Evolutionary conservation across 2,888 invertebrate genomes (phyloP).

Genomic region (Pachliopta kotzebuea): DNA sequence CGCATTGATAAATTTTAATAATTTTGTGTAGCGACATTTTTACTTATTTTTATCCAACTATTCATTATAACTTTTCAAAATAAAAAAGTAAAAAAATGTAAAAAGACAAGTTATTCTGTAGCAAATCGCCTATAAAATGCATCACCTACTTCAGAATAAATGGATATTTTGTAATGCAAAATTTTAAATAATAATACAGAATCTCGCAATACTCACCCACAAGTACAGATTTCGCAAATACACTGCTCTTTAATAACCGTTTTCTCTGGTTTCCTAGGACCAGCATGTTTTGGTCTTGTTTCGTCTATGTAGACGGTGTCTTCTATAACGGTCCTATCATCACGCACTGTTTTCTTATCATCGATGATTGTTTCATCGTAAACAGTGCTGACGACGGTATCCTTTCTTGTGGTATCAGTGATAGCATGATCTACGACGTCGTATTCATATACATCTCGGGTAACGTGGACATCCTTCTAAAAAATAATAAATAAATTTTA

Average conservation of each 20-base stretch:
- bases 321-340: slow-evolving; percentile 64
- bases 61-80: too few relatives aligned
- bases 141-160: too few relatives aligned
- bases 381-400: slow-evolving; percentile 67
- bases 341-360: slow-evolving; percentile 69
- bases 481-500: slow-evolving; percentile 35
- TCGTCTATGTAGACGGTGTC: slow-evolving; percentile 64
- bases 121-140: too few relatives aligned
- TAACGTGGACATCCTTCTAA: slow-evolving; percentile 75
- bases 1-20: slow-evolving; percentile 13
- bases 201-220: slow-evolving; percentile 85
- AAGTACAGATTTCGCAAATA: slow-evolving; percentile 94
- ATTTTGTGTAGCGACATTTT: too few relatives aligned
- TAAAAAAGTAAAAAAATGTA: too few relatives aligned
- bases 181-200: too few relatives aligned
- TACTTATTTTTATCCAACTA: too few relatives aligned
- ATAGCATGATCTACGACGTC: slow-evolving; percentile 76
- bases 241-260: slow-evolving; percentile 86
- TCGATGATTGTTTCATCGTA: slow-evolving; percentile 71
- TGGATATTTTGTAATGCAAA: too few relatives aligned
- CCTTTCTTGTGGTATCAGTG: slow-evolving; percentile 67
- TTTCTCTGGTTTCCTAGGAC: slow-evolving; percentile 70
- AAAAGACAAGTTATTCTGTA: too few relatives aligned
- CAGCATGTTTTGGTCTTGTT: slow-evolving; percentile 61
- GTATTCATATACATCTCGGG: slow-evolving; percentile 70